These are phyloP conservation scores for Caerostris extrusa DNA, from an alignment of 1,140 invertebrate genomes.

Conservation along the genomic window DNA sequence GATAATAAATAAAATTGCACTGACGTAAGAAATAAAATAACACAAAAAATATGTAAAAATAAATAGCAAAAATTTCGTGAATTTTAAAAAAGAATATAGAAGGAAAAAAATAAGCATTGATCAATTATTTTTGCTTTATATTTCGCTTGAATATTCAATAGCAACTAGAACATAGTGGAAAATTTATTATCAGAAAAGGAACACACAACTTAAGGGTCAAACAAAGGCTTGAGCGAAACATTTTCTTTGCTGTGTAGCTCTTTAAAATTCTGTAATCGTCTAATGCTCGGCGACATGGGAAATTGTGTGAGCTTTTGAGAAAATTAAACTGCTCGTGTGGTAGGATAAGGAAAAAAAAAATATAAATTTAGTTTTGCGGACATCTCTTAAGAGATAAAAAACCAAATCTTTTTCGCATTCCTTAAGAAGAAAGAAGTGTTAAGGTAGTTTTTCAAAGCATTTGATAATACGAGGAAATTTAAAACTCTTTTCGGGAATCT, in stretches of 20 bases:
- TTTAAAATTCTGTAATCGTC: background rate
- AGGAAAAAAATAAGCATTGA: too few relatives aligned
- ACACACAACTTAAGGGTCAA: background rate
- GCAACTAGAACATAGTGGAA: too few relatives aligned
- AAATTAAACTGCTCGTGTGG: background rate
- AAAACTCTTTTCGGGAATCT: background rate
- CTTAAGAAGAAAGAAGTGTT: background rate
- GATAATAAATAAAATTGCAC: too few relatives aligned
- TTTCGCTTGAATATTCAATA: too few relatives aligned
- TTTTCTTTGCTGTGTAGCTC: background rate
- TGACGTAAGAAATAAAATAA: too few relatives aligned
- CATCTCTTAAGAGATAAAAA: background rate
- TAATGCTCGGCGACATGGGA: background rate
- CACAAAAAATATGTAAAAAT: too few relatives aligned
- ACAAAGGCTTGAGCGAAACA: background rate
- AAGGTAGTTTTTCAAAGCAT: background rate
- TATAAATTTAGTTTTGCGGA: background rate
- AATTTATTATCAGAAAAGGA: background rate
- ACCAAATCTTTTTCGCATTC: conserved; percentile 28
- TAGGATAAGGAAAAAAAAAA: conserved; percentile 6
- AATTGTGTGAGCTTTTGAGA: background rate
- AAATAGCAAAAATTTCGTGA: too few relatives aligned
- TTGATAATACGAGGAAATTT: background rate
- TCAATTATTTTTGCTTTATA: too few relatives aligned
- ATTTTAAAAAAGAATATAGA: too few relatives aligned